Evolutionary conservation across 2,888 invertebrate species (phyloP), one percentile per base, ranked within the genome.

Genomic region (Latheticus oryzae): DNA sequence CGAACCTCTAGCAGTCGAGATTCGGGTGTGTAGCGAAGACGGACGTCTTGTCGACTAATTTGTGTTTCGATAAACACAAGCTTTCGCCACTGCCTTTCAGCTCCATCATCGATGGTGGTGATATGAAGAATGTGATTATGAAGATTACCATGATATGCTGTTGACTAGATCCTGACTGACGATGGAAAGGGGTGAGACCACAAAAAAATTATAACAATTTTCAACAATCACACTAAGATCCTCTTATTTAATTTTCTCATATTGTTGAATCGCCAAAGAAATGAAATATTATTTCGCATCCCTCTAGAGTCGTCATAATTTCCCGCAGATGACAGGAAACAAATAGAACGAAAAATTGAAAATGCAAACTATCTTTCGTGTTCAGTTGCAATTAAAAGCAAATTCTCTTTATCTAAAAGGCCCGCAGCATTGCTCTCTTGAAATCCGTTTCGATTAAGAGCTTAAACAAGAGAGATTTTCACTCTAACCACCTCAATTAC

Each of bases 1-100:
- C 66, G 64, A 60, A 57, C 55, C 61, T 65, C 61, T 81, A 78
- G 81, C 79, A 78, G 76, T 80, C 60, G 67, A 68, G 68, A 66
- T 61, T 62, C 60, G 70, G 47, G 55, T 51, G n/a, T n/a, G n/a
- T 55, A 60, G 63, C 61, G 33, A 56, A 60, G 53, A 57, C 63
- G 60, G 47, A 23, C 61, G 42, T 58, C 45, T 42, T 48, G 35
- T 54, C 52, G 50, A 57, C 57, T 40, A 40, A 54, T 28, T 51
- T 57, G 54, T 55, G 48, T 58, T 45, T 48, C 51, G 5, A 56
- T 30, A 54, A 43, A 37, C 43, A 47, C n/a, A n/a, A n/a, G n/a
- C n/a, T n/a, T n/a, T n/a, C n/a, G n/a, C 58, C 58, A 59, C 59
- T 48, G 53, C 58, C 51, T 16, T 42, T 11, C 50, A n/a, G n/a